These are phyloP conservation scores for Jacana jacana DNA, from an alignment of 2,113 vertebrate species.

Conservation along the genomic window DNA sequence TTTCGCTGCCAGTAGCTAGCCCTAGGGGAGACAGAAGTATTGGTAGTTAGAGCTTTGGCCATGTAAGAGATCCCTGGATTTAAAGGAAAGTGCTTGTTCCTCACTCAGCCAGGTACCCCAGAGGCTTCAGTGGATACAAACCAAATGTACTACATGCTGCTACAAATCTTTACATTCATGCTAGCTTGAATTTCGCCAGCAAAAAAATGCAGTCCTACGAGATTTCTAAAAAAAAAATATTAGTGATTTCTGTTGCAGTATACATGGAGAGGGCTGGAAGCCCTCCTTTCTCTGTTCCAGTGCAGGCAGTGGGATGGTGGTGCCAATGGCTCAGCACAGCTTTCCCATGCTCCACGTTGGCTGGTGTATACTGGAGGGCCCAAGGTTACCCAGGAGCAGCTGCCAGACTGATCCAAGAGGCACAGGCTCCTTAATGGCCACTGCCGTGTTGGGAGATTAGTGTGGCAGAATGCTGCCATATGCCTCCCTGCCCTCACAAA, in stretches of 20 bases:
- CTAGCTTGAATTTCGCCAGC: neutral
- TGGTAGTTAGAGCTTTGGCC: neutral
- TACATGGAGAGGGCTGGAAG: fast-evolving
- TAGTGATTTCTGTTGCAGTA: fast-evolving
- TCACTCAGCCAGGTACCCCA: neutral
- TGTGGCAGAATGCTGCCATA: neutral
- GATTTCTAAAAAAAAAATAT: neutral
- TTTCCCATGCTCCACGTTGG: fast-evolving
- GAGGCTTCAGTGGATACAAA: neutral
- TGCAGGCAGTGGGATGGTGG: fast-evolving
- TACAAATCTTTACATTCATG: neutral
- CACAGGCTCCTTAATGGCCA: neutral
- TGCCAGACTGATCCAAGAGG: fast-evolving
- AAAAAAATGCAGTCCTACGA: neutral
- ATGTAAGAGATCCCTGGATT: neutral
- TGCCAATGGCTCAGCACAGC: fast-evolving
- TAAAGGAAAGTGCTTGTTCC: neutral
- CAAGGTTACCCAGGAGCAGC: neutral
- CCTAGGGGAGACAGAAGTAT: neutral
- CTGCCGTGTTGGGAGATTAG: neutral
- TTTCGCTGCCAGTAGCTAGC: neutral
- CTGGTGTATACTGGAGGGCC: neutral
- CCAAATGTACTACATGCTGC: neutral
- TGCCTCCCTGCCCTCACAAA: neutral
- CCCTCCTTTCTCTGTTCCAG: fast-evolving